These are phyloP conservation scores for Mus musculus DNA, from an alignment of 2,113 vertebrate genomes.

Conservation along the genomic window DNA sequence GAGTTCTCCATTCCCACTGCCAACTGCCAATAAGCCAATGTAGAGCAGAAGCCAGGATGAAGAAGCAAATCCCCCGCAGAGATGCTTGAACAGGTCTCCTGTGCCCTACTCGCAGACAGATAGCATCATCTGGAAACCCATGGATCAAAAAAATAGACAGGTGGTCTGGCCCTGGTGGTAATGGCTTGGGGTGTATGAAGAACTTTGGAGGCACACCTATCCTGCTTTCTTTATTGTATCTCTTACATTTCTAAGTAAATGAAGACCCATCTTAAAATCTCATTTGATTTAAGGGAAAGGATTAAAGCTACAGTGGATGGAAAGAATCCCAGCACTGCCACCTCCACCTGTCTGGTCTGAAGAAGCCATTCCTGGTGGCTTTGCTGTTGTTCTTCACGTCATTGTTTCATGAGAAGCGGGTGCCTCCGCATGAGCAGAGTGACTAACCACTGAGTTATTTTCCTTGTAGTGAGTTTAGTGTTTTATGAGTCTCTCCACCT, in stretches of 20 bases:
- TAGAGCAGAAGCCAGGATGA: neutral
- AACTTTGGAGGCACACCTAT: neutral
- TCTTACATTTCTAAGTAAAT: neutral
- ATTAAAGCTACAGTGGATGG: neutral
- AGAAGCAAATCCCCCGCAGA: accelerated
- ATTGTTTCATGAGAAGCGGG: slow-evolving; percentile 35
- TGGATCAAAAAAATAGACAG: neutral
- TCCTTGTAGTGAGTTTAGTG: neutral
- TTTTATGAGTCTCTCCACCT: slow-evolving; percentile 14
- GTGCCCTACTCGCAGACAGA: neutral
- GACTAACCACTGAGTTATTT: slow-evolving; percentile 17
- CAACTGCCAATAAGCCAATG: neutral
- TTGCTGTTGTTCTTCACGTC: neutral
- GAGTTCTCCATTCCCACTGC: neutral
- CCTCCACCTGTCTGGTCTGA: neutral
- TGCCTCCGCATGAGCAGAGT: neutral
- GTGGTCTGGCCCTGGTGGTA: neutral
- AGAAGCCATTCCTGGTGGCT: neutral
- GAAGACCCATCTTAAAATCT: neutral
- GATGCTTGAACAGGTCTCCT: neutral
- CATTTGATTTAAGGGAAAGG: neutral
- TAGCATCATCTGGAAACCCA: too few species aligned
- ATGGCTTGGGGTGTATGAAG: neutral
- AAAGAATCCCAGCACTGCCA: neutral
- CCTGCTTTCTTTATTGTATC: neutral